Evolutionary conservation across 2,888 invertebrate genomes (phyloP).

Genomic region (Disparrhopalites patrizii): DNA sequence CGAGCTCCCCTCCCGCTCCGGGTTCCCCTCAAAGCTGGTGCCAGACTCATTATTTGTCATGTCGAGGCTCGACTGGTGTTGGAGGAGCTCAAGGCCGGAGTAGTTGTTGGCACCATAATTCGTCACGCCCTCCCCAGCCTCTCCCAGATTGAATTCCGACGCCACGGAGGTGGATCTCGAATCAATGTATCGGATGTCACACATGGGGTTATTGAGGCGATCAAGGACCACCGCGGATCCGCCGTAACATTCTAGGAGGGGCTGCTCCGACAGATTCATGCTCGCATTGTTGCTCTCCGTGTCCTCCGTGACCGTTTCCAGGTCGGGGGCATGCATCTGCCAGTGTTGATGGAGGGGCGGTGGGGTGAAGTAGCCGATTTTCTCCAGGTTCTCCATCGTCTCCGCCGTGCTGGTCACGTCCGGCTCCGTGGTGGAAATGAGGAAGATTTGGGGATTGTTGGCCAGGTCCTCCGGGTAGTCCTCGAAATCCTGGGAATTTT

Average conservation of each 20-base stretch:
- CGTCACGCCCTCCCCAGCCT: too few species aligned
- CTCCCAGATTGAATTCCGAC: too few species aligned
- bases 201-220: neutral
- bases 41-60: too few species aligned
- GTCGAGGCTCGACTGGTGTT: too few species aligned
- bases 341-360: conserved; percentile 16
- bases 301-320: conserved; percentile 39
- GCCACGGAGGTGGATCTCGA: neutral
- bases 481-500: neutral
- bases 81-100: too few species aligned
- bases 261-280: neutral
- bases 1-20: neutral
- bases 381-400: neutral
- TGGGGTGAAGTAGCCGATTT: neutral
- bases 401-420: neutral
- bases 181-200: conserved; percentile 4
- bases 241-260: neutral
- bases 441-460: neutral
- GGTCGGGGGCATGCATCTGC: conserved; percentile 26
- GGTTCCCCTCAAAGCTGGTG: too few species aligned
- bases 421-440: neutral
- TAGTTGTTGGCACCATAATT: too few species aligned
- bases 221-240: neutral
- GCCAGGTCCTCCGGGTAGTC: neutral
- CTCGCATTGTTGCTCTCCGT: conserved; percentile 22